Conservation (phyloP, 2,797 vertebrate species). For the Schizothorax lantsangensis region DNA sequence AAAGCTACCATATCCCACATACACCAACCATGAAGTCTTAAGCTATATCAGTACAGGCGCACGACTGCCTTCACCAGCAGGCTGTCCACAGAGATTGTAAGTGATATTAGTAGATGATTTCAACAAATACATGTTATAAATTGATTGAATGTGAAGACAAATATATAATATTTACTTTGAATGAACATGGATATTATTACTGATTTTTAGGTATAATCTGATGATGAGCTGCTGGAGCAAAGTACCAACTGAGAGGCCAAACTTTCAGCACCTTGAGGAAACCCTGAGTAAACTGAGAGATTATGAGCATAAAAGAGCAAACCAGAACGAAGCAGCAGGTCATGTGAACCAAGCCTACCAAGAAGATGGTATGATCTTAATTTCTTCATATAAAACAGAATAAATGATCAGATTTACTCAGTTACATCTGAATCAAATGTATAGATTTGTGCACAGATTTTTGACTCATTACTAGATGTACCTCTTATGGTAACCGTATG, state of each 20-base stretch:
- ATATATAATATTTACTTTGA: neutral
- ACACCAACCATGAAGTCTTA: constrained; percentile 81
- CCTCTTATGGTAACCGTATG: neutral
- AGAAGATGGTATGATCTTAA: constrained; percentile 44
- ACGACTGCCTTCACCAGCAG: constrained; percentile 73
- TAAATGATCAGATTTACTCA: neutral
- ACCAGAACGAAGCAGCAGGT: constrained; percentile 14
- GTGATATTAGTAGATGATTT: constrained; percentile 57
- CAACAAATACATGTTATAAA: neutral
- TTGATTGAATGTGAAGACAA: neutral
- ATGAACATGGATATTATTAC: neutral
- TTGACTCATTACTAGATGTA: neutral
- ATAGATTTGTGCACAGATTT: neutral
- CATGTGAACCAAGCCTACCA: constrained; percentile 53
- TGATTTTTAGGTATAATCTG: constrained; percentile 52
- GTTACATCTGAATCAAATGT: neutral
- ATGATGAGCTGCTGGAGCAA: constrained; percentile 60
- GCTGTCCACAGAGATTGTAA: constrained; percentile 78
- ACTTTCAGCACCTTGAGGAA: constrained; percentile 50
- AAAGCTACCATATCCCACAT: constrained; percentile 79
- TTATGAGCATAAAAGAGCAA: constrained; percentile 19
- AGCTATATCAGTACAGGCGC: constrained; percentile 74
- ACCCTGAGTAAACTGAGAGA: constrained; percentile 33
- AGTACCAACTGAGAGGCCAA: constrained; percentile 51
- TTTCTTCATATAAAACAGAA: neutral